Percentiles rank a stretch among this genome's conserved stretches.
Evolutionary conservation across 2,797 vertebrate genomes (phyloP).

Genomic region (Alcedo atthis): DNA sequence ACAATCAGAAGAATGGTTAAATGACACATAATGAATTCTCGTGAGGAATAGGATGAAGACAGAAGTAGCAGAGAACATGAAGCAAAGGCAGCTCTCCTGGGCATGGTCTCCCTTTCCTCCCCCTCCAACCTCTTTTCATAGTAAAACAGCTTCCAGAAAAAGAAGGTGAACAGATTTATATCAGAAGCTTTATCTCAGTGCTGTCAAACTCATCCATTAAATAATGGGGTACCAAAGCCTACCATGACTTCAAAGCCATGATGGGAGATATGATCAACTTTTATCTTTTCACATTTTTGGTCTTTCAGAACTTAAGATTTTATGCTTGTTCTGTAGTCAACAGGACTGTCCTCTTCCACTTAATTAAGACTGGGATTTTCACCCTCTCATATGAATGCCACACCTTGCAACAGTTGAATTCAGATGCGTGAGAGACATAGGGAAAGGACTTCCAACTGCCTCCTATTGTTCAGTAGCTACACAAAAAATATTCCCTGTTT

Average conservation of each 20-base stretch:
- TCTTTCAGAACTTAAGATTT: not conserved
- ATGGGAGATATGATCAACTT: not conserved
- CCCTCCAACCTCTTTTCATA: not conserved
- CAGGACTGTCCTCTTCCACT: not conserved
- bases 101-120: not conserved
- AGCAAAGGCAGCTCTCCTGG: not conserved
- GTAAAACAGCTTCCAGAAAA: not conserved
- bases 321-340: not conserved
- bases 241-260: not conserved
- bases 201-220: not conserved
- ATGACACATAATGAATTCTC: not conserved
- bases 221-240: not conserved
- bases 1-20: not conserved
- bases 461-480: not conserved
- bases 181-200: slow-evolving; percentile 8
- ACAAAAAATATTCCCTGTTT: not conserved
- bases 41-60: not conserved
- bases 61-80: not conserved
- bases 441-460: not conserved
- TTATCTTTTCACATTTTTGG: not conserved
- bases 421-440: not conserved
- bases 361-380: not conserved
- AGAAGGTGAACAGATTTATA: not conserved
- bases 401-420: not conserved
- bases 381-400: not conserved